Conservation (phyloP, 2,888 invertebrate genomes). For the Drosophila austrosaltans region DNA sequence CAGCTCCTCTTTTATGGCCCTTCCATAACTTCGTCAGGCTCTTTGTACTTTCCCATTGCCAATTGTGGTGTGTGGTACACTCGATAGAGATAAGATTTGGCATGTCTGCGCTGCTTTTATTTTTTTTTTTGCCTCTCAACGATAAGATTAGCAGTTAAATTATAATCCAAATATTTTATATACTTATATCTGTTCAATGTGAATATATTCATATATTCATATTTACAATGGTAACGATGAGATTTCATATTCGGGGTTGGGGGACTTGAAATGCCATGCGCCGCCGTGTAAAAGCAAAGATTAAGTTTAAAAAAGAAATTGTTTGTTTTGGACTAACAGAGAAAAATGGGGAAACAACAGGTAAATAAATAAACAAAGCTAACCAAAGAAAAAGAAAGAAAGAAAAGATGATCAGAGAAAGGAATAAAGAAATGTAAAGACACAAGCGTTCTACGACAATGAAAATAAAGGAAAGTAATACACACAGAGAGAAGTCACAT, state of each 20-base stretch:
- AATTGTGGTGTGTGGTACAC: constrained; percentile 19
- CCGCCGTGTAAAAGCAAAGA: neutral
- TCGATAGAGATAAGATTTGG: constrained; percentile 46
- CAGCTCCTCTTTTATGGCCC: constrained; percentile 38
- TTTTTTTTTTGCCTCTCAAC: neutral
- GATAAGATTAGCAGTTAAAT: constrained; percentile 50
- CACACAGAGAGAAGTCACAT: neutral
- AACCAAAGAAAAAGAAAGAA: too few species aligned
- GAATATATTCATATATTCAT: constrained; percentile 5
- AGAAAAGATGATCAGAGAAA: neutral
- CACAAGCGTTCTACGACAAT: neutral
- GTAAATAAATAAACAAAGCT: too few species aligned
- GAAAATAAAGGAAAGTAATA: neutral
- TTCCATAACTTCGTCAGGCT: constrained; percentile 16
- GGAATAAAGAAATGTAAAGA: neutral
- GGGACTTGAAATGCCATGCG: neutral
- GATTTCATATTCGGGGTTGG: neutral
- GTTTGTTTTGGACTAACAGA: neutral
- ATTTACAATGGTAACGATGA: constrained; percentile 19
- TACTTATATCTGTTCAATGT: constrained; percentile 9
- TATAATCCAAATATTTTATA: constrained; percentile 36
- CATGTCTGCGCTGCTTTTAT: neutral
- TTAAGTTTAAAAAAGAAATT: neutral
- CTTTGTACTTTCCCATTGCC: constrained; percentile 22
- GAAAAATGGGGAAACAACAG: too few species aligned